These are phyloP conservation scores for Ectobius pallidus DNA, from an alignment of 2,888 invertebrate genomes.

Conservation along the genomic window DNA sequence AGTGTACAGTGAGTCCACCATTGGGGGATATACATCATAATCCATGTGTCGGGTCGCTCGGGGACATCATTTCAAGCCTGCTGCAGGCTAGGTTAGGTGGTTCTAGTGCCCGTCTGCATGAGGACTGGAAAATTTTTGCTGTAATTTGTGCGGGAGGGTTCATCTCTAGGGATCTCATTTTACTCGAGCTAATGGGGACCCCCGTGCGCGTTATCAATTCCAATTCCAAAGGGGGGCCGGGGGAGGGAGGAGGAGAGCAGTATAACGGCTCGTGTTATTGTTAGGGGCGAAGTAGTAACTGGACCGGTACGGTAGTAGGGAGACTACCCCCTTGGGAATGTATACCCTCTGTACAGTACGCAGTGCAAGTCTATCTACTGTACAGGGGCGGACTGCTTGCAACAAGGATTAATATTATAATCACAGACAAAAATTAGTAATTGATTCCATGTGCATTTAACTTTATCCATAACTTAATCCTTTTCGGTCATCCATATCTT, in stretches of 20 bases:
- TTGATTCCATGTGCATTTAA: not conserved
- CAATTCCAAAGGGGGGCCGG: constrained; percentile 41
- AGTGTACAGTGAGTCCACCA: constrained; percentile 29
- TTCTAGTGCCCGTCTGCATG: constrained; percentile 28
- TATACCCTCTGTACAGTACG: constrained; percentile 16
- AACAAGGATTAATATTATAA: not conserved
- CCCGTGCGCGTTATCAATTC: constrained; percentile 43
- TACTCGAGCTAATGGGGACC: constrained; percentile 43
- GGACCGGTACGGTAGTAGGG: constrained; percentile 31
- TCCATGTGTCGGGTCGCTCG: constrained; percentile 35
- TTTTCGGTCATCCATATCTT: too few relatives aligned
- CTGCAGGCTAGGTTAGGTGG: constrained; percentile 20
- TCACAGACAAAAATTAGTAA: not conserved
- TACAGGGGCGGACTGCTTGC: constrained; percentile 11
- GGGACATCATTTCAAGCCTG: constrained; percentile 30
- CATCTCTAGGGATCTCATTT: constrained; percentile 43
- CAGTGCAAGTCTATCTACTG: constrained; percentile 8
- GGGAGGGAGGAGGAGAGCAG: constrained; percentile 20
- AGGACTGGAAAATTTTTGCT: constrained; percentile 42
- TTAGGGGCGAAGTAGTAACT: constrained; percentile 34
- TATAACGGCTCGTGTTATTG: constrained; percentile 42
- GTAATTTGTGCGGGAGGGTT: constrained; percentile 43
- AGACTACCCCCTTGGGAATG: constrained; percentile 30
- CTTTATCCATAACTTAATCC: too few relatives aligned
- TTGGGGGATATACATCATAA: constrained; percentile 40